Conservation (phyloP, 2,113 vertebrate species). For the Anguilla rostrata region DNA sequence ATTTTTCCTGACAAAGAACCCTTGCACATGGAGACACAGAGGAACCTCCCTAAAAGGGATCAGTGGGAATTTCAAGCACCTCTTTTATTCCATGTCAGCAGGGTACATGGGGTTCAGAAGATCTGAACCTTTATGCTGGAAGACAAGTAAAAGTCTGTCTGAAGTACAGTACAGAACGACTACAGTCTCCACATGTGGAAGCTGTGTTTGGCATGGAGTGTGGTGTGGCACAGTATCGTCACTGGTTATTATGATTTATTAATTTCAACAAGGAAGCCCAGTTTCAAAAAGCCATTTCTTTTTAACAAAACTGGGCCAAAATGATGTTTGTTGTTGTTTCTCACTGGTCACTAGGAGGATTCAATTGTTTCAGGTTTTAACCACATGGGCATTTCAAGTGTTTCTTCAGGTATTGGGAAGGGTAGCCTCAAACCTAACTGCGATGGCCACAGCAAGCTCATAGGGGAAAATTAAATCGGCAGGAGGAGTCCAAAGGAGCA, state of each 20-base stretch:
- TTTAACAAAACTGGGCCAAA: no score
- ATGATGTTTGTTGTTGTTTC: no score
- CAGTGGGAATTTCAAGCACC: neutral
- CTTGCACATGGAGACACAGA: no score
- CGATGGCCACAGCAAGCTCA: neutral
- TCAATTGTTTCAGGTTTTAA: no score
- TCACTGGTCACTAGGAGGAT: no score
- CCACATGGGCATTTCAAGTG: no score
- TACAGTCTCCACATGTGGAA: neutral
- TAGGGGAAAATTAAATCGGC: neutral
- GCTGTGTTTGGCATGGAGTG: neutral
- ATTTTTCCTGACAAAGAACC: no score
- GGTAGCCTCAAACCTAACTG: neutral
- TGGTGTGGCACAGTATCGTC: neutral
- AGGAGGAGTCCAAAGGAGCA: neutral
- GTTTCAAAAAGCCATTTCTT: no score
- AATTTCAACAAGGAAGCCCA: no score
- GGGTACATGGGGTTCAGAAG: neutral
- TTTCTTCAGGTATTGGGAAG: neutral
- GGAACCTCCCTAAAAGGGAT: neutral
- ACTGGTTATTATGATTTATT: no score
- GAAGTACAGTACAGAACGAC: neutral
- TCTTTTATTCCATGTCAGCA: neutral
- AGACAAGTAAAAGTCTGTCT: neutral
- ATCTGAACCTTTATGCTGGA: neutral